Percentiles rank a stretch among this genome's conserved stretches.
Conservation (phyloP, 2,797 vertebrate genomes). For the Tenualosa thibaudeaui region DNA sequence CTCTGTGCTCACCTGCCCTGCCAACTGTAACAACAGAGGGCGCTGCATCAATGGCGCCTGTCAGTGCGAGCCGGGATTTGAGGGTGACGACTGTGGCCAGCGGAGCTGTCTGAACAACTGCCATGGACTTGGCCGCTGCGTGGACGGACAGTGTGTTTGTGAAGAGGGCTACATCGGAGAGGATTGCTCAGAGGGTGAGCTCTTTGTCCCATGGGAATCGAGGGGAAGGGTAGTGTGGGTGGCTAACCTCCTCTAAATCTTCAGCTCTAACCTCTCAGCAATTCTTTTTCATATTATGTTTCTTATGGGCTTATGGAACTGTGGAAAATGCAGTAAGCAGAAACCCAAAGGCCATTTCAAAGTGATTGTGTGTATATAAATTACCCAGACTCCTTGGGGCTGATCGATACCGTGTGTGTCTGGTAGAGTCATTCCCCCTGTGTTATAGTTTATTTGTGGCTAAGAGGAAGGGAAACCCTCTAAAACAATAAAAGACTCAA, state of each 20-base stretch:
- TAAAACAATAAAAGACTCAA: constrained; percentile 34
- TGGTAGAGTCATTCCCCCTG: constrained; percentile 56
- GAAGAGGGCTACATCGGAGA: constrained; percentile 82
- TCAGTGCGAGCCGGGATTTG: constrained; percentile 76
- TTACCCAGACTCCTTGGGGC: constrained; percentile 46
- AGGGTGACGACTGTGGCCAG: constrained; percentile 77
- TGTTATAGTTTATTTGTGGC: constrained; percentile 34
- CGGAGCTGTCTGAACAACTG: constrained; percentile 80
- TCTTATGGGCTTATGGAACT: background rate
- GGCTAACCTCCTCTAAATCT: background rate
- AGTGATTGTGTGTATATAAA: constrained; percentile 42
- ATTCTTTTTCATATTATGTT: background rate
- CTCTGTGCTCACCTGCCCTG: constrained; percentile 73
- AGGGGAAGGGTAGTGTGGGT: background rate
- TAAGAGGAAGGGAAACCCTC: constrained; percentile 41
- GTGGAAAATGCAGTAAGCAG: constrained; percentile 19
- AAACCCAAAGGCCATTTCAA: constrained; percentile 24
- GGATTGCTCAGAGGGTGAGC: constrained; percentile 82
- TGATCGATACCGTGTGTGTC: constrained; percentile 57
- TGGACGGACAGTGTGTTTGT: constrained; percentile 72
- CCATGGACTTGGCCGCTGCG: constrained; percentile 67
- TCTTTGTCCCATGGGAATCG: background rate
- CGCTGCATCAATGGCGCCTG: constrained; percentile 82
- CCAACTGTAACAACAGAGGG: constrained; percentile 78
- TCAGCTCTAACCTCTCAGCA: background rate